phyloP scores from a whole-genome alignment of 2,888 invertebrate genomes.

The Dolomedes plantarius region DNA sequence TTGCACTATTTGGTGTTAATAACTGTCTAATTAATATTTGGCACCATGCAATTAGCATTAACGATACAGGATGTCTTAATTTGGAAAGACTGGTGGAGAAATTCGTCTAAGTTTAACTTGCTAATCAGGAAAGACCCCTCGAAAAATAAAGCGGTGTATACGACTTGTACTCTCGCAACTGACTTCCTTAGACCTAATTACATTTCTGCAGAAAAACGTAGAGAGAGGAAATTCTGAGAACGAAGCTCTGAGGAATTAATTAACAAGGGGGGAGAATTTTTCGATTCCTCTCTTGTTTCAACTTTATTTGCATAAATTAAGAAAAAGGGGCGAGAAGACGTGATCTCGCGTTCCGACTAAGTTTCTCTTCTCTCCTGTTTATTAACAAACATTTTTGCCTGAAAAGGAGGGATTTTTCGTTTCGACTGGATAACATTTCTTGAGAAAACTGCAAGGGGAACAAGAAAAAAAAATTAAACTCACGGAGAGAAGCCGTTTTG shows the following conservation, averaged over 20 bases:
- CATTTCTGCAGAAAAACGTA: not conserved
- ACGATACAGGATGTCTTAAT: not conserved
- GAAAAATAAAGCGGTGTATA: no score
- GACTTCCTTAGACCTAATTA: not conserved
- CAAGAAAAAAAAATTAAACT: no score
- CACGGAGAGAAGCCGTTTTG: not conserved
- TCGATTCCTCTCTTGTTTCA: not conserved
- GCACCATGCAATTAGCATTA: not conserved
- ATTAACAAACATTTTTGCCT: not conserved
- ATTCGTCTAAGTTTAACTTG: not conserved
- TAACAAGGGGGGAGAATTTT: not conserved
- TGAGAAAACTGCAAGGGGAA: no score
- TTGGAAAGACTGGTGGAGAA: not conserved
- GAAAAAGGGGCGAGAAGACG: not conserved
- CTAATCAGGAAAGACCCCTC: no score
- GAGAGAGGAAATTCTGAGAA: not conserved
- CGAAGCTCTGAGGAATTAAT: not conserved
- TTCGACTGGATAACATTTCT: not conserved
- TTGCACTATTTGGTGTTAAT: not conserved
- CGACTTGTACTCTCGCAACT: no score
- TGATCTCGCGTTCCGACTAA: not conserved
- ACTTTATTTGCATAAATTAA: constrained; percentile 16
- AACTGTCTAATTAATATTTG: not conserved
- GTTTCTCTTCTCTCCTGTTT: not conserved
- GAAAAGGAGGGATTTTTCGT: not conserved